phyloP scores from a whole-genome alignment of 2,113 vertebrate genomes.

The Poicephalus meyeri region DNA sequence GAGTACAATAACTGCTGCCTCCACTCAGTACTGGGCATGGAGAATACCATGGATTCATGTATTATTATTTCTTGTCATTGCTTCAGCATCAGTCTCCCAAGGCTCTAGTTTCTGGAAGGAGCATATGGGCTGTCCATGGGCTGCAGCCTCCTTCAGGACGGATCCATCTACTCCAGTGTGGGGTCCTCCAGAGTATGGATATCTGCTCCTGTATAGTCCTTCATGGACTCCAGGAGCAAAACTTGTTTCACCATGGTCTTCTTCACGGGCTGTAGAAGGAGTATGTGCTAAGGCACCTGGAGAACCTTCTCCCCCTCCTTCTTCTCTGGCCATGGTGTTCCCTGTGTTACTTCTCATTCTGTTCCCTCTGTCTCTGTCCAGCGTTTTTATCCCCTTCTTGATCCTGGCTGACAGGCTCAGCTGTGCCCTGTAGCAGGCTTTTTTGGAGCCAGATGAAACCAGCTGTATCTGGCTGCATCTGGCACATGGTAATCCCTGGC shows the following conservation, averaged over 20 bases:
- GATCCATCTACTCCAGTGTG: not conserved
- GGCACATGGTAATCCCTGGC: not conserved
- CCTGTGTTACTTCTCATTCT: not conserved
- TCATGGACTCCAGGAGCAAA: not conserved
- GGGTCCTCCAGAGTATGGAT: rapidly evolving
- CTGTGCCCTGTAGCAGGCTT: not conserved
- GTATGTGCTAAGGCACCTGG: not conserved
- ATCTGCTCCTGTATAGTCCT: not conserved
- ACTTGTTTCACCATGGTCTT: not conserved
- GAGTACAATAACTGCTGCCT: too few species aligned
- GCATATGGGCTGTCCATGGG: too few species aligned
- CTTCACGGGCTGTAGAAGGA: not conserved
- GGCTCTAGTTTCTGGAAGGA: not conserved
- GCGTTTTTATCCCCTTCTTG: not conserved
- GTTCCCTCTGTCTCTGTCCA: not conserved
- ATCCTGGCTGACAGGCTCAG: not conserved
- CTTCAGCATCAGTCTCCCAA: not conserved
- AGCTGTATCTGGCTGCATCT: rapidly evolving
- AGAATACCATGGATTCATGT: too few species aligned
- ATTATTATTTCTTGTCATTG: too few species aligned
- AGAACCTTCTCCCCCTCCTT: rapidly evolving
- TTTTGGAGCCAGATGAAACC: not conserved
- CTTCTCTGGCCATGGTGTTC: not conserved
- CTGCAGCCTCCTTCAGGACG: not conserved
- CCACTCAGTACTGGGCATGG: too few species aligned